A percentile compares a stretch with the other conserved stretches of the same genome.
phyloP scores from a whole-genome alignment of 92 coral and sea anemone species.

The Zoanthus sociatus region DNA sequence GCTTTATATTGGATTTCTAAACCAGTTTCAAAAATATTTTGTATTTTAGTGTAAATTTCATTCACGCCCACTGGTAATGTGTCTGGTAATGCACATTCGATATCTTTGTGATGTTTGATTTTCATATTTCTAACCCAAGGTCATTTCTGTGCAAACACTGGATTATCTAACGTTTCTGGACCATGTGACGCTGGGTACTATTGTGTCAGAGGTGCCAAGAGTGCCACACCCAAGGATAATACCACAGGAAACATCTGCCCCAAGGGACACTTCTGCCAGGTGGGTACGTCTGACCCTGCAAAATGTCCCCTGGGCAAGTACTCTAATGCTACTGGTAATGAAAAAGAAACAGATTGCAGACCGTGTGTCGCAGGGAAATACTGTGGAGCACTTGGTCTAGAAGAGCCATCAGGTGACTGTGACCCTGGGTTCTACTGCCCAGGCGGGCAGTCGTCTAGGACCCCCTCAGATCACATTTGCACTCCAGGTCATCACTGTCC shows the following conservation, averaged over 20 bases:
- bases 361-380: constrained; percentile 85
- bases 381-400: constrained; percentile 90
- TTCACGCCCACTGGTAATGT: neutral
- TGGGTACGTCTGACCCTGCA: constrained; percentile 84
- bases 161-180: constrained; percentile 81
- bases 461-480: constrained; percentile 80
- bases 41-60: neutral
- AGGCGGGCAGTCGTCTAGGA: constrained; percentile 79
- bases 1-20: too few species aligned
- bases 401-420: constrained; percentile 81
- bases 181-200: constrained; percentile 93
- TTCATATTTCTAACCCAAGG: constrained; percentile 52
- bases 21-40: too few species aligned
- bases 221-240: constrained; percentile 88
- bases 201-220: constrained; percentile 85
- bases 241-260: constrained; percentile 89
- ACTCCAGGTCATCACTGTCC: constrained; percentile 97
- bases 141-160: constrained; percentile 78
- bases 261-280: constrained; percentile 85
- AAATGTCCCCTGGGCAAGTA: constrained; percentile 93
- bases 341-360: constrained; percentile 77
- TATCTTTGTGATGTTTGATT: neutral
- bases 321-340: constrained; percentile 82
- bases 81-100: neutral
- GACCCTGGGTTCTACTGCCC: constrained; percentile 95